Percentiles rank a stretch among this genome's conserved stretches.
Evolutionary conservation across 92 coral and sea anemone species (phyloP).

Genomic region (Porites evermanni): DNA sequence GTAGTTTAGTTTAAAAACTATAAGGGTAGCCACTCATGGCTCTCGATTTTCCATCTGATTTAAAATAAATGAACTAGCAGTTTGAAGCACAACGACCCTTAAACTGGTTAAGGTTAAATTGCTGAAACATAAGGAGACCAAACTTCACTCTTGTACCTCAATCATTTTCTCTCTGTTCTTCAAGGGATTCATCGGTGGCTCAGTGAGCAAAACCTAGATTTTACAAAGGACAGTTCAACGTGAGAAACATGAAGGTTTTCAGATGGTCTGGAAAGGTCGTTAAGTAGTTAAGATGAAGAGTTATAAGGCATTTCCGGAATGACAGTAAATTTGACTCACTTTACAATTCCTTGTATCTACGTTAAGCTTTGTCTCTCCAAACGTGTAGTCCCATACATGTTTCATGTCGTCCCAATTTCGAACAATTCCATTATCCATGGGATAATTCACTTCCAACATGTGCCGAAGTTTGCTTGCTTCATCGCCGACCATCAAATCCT

Average conservation of each 20-base stretch:
- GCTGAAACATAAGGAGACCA: background rate
- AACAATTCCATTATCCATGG: constrained; percentile 99
- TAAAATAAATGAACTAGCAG: too few species aligned
- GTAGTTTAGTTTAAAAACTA: too few species aligned
- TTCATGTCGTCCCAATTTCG: constrained; percentile 99
- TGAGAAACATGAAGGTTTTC: background rate
- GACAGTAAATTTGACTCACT: constrained; percentile 58
- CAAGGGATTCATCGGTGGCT: constrained; percentile 98
- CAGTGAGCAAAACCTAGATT: constrained; percentile 90
- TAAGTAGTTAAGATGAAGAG: background rate
- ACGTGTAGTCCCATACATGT: constrained; percentile 99
- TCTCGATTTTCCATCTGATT: too few species aligned
- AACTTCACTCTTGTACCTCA: constrained; percentile 64
- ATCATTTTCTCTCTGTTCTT: constrained; percentile 98
- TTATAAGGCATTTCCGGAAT: background rate
- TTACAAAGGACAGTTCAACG: background rate
- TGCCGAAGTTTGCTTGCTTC: constrained; percentile 98
- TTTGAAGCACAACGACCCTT: too few species aligned
- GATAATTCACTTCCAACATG: constrained; percentile 97
- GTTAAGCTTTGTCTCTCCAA: constrained; percentile 91
- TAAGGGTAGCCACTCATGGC: too few species aligned
- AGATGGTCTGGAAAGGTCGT: background rate
- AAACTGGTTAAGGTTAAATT: too few species aligned
- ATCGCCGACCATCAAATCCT: constrained; percentile 99
- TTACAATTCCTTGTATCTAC: constrained; percentile 88